Evolutionary conservation across 2,888 invertebrate genomes (phyloP).

Genomic region (Gerris lacustris): DNA sequence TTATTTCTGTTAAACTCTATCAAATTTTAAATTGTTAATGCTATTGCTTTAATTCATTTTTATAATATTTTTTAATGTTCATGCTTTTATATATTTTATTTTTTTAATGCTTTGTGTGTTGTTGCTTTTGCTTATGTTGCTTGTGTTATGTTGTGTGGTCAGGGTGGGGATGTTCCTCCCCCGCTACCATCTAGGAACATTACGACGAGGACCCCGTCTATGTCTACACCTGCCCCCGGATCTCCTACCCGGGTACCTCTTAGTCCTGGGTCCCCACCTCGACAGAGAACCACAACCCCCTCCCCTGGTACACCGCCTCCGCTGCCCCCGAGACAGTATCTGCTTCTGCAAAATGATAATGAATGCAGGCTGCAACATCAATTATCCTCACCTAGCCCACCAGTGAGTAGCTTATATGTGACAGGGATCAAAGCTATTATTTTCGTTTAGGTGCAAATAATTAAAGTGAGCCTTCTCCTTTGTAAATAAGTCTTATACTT

Average conservation of each 20-base stretch:
- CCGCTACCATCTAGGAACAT: conserved; percentile 24
- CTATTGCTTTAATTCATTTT: no score
- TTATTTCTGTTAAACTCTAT: no score
- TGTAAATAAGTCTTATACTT: no score
- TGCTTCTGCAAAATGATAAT: conserved; percentile 23
- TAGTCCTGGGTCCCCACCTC: conserved; percentile 13
- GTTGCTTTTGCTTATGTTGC: no score
- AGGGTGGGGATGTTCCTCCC: conserved; percentile 22
- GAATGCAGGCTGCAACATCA: conserved; percentile 15
- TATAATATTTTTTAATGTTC: no score
- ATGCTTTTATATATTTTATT: no score
- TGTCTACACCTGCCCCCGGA: conserved; percentile 10
- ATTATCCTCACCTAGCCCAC: conserved; percentile 16
- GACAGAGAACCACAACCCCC: conserved; percentile 20
- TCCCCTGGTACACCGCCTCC: conserved; percentile 25
- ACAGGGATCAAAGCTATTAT: not conserved
- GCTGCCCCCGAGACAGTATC: conserved; percentile 33
- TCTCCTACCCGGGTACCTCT: conserved; percentile 7
- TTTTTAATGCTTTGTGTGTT: no score
- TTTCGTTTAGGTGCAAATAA: no score
- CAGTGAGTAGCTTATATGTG: conserved; percentile 20
- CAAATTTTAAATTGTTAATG: no score
- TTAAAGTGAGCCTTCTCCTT: no score
- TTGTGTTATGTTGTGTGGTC: no score
- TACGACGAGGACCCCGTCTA: not conserved